phyloP scores from a whole-genome alignment of 2,797 vertebrate genomes.

The Dendrocincla fuliginosa region DNA sequence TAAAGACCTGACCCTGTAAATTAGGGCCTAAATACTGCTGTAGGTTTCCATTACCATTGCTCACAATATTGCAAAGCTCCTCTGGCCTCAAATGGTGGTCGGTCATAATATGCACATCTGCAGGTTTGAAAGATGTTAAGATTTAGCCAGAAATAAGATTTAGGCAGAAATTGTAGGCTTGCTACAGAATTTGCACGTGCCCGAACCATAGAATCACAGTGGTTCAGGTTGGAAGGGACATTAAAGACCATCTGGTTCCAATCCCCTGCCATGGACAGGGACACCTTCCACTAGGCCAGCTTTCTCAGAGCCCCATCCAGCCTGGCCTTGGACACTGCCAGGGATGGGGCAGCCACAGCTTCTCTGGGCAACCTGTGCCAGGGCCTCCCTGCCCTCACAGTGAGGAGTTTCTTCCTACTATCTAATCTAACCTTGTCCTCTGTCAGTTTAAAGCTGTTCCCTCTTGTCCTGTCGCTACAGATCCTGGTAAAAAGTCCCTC shows the following conservation, averaged over 20 bases:
- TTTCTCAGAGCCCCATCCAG: not conserved
- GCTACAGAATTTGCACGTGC: not conserved
- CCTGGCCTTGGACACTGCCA: not conserved
- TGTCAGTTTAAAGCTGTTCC: not conserved
- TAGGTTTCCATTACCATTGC: not conserved
- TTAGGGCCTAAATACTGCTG: not conserved
- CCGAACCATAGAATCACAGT: not conserved
- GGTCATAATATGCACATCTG: not conserved
- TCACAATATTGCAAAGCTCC: not conserved
- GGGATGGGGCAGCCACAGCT: not conserved
- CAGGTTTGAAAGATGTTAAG: not conserved
- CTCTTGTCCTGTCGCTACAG: not conserved
- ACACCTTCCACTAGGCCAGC: not conserved
- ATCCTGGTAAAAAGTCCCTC: not conserved
- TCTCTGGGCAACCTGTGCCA: not conserved
- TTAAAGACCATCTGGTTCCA: not conserved
- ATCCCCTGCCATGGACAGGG: not conserved
- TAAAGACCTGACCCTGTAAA: not conserved
- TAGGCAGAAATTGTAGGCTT: not conserved
- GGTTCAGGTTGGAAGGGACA: not conserved
- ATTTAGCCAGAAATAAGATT: not conserved
- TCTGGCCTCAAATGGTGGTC: not conserved
- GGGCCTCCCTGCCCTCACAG: not conserved
- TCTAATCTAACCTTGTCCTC: not conserved
- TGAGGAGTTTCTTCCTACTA: not conserved